Evolutionary conservation across 2,113 vertebrate species (phyloP).

Genomic region (Istiophorus platypterus): DNA sequence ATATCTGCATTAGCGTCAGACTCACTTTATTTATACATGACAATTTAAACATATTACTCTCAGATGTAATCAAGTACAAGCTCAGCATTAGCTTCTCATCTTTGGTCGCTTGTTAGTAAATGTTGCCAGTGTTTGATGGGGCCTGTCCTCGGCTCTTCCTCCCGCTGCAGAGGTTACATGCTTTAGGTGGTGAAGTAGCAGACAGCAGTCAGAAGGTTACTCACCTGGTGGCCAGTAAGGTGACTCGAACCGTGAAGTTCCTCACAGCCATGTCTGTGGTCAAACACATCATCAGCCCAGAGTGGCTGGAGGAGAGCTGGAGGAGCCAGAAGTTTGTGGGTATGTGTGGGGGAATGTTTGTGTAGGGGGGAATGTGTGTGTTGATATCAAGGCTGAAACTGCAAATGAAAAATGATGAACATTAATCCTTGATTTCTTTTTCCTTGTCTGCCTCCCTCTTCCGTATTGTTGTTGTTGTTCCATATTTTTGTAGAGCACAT

Average conservation of each 20-base stretch:
- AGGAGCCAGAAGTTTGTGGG: slow-evolving; percentile 91
- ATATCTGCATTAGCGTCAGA: neutral
- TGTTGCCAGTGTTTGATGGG: neutral
- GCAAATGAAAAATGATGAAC: neutral
- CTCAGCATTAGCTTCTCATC: neutral
- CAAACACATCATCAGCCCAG: slow-evolving; percentile 93
- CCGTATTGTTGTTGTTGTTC: no score
- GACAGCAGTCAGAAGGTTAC: slow-evolving; percentile 92
- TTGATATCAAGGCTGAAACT: neutral
- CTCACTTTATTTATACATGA: no score
- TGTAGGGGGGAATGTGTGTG: slow-evolving; percentile 10
- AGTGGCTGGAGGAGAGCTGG: slow-evolving; percentile 98
- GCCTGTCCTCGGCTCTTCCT: neutral
- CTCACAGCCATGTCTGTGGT: slow-evolving; percentile 95
- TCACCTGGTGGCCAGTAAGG: slow-evolving; percentile 93
- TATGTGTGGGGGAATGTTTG: slow-evolving; percentile 27
- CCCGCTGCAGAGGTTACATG: slow-evolving; percentile 88
- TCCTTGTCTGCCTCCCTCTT: no score
- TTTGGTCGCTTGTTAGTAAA: neutral
- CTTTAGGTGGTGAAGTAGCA: slow-evolving; percentile 93
- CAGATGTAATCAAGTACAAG: neutral
- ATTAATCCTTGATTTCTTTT: no score
- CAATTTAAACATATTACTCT: neutral
- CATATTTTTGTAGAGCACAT: no score
- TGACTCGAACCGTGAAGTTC: slow-evolving; percentile 97